These are phyloP conservation scores for Cottus gobio DNA, from an alignment of 2,113 vertebrate species.

Conservation along the genomic window DNA sequence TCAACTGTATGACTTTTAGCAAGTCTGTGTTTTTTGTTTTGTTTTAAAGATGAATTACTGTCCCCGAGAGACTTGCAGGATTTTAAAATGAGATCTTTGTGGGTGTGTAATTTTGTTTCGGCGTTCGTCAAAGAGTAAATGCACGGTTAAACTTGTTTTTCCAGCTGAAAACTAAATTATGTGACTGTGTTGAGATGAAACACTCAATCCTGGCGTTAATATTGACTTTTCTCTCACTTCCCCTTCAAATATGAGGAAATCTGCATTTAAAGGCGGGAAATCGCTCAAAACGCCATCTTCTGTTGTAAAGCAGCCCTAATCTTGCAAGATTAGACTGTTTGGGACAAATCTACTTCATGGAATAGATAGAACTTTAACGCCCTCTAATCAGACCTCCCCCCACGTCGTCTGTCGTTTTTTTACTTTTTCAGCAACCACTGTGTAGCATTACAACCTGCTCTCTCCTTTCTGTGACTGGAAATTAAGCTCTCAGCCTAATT, in stretches of 20 bases:
- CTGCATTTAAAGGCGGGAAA: neutral
- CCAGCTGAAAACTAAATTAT: neutral
- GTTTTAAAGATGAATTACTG: constrained; percentile 6
- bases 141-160: neutral
- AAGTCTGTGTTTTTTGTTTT: neutral
- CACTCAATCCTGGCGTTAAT: neutral
- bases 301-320: neutral
- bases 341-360: too few relatives aligned
- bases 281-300: too few relatives aligned
- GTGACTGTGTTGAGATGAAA: neutral
- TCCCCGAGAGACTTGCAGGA: constrained; percentile 10
- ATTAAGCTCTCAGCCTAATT: too few relatives aligned
- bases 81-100: constrained; percentile 29
- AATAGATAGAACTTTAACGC: too few relatives aligned
- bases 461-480: too few relatives aligned
- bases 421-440: too few relatives aligned
- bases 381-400: too few relatives aligned
- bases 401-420: too few relatives aligned
- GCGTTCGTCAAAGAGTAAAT: neutral
- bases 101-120: constrained; percentile 14
- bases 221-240: neutral
- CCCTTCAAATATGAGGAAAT: neutral
- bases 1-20: neutral
- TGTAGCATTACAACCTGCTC: too few relatives aligned
- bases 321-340: neutral